Conservation (phyloP, 2,797 vertebrate genomes). For the Tapera naevia region DNA sequence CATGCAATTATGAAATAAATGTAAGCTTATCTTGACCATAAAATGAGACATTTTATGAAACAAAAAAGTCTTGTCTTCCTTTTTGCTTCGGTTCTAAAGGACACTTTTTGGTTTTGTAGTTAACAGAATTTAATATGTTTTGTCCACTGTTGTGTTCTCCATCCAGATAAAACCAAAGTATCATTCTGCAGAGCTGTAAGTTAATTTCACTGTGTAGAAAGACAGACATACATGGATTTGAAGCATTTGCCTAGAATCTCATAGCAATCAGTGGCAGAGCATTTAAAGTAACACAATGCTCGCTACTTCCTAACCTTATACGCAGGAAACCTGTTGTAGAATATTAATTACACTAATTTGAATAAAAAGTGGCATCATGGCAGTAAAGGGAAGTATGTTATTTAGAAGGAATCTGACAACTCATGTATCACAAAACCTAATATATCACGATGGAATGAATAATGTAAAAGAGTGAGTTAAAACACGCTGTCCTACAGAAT, state of each 20-base stretch:
- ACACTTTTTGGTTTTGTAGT: neutral
- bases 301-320: neutral
- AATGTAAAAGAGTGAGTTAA: constrained; percentile 53
- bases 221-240: neutral
- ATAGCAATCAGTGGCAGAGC: neutral
- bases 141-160: neutral
- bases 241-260: neutral
- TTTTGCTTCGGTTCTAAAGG: neutral
- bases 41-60: neutral
- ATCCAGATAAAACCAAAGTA: neutral
- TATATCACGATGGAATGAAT: constrained; percentile 53
- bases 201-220: neutral
- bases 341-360: constrained; percentile 37
- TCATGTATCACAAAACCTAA: constrained; percentile 45
- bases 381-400: constrained; percentile 38
- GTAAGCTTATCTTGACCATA: neutral
- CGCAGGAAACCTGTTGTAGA: neutral
- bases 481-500: constrained; percentile 2
- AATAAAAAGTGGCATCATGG: constrained; percentile 34
- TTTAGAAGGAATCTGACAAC: constrained; percentile 37
- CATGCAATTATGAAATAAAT: neutral
- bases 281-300: neutral
- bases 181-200: neutral
- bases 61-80: neutral
- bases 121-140: neutral